These are phyloP conservation scores for Mechanitis messenoides DNA, from an alignment of 2,888 invertebrate species.

Conservation along the genomic window DNA sequence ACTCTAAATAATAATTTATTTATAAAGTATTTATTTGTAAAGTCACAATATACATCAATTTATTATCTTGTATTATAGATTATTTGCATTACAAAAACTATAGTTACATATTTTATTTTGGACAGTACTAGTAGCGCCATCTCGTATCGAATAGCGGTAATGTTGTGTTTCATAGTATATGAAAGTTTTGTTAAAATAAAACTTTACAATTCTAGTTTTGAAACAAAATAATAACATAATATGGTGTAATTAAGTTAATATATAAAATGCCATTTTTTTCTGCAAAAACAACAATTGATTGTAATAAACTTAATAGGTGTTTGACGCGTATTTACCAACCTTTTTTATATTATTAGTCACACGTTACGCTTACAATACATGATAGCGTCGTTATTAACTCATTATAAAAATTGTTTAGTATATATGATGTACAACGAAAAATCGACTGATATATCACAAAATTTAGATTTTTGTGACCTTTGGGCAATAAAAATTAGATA, in stretches of 20 bases:
- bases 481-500: too few relatives aligned
- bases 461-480: too few relatives aligned
- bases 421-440: background rate
- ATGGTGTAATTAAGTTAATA: too few relatives aligned
- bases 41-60: too few relatives aligned
- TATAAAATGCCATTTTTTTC: background rate
- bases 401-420: background rate
- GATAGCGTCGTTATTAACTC: background rate
- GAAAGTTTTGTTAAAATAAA: background rate
- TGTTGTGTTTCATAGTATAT: background rate
- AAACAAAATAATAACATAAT: background rate
- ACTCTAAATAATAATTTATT: too few relatives aligned
- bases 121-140: constrained; percentile 47
- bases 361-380: background rate
- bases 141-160: constrained; percentile 50
- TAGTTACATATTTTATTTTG: constrained; percentile 1
- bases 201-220: background rate
- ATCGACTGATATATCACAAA: too few relatives aligned
- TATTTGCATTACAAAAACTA: background rate
- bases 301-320: background rate
- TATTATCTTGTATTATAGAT: background rate
- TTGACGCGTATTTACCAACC: background rate
- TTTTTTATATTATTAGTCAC: constrained; percentile 6
- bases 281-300: constrained; percentile 5
- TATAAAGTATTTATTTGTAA: too few relatives aligned